Percentiles rank a stretch among this genome's conserved stretches.
Evolutionary conservation across 2,797 vertebrate genomes (phyloP).

Genomic region (Protonibea diacanthus): DNA sequence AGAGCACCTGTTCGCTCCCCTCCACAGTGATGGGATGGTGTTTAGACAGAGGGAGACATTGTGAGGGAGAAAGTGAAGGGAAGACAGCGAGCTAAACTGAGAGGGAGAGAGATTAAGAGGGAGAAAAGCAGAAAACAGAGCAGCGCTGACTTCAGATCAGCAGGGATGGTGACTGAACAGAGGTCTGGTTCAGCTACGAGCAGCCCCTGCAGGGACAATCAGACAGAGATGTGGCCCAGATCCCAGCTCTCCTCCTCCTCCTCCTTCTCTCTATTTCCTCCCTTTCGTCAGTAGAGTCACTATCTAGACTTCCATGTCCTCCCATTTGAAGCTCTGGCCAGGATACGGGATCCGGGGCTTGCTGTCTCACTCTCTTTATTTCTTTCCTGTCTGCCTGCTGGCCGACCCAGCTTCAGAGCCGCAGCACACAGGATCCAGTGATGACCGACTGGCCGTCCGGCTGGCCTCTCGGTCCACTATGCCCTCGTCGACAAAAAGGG

Average conservation of each 20-base stretch:
- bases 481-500: slow-evolving; percentile 35
- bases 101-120: slow-evolving; percentile 1
- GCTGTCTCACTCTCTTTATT: slow-evolving; percentile 10
- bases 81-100: slow-evolving; percentile 6
- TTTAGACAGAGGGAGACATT: slow-evolving; percentile 30
- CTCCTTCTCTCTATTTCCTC: slow-evolving; percentile 23
- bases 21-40: not conserved
- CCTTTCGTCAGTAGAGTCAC: slow-evolving; percentile 52
- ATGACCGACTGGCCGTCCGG: slow-evolving; percentile 33
- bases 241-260: slow-evolving; percentile 43
- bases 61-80: slow-evolving; percentile 20
- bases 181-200: slow-evolving; percentile 64
- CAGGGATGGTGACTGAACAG: slow-evolving; percentile 54
- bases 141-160: slow-evolving; percentile 53
- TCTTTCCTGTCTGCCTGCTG: slow-evolving; percentile 56
- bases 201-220: slow-evolving; percentile 53
- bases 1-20: slow-evolving; percentile 54
- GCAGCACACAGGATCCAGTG: slow-evolving; percentile 69
- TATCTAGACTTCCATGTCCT: slow-evolving; percentile 45
- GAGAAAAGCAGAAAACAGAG: slow-evolving; percentile 8
- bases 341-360: slow-evolving; percentile 58
- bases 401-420: slow-evolving; percentile 24
- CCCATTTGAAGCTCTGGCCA: slow-evolving; percentile 54
- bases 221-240: slow-evolving; percentile 65
- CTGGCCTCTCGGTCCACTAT: slow-evolving; percentile 23